A percentile compares a stretch with the other conserved stretches of the same genome.
Conservation (phyloP, 2,888 invertebrate species). For the Amiota minor region DNA sequence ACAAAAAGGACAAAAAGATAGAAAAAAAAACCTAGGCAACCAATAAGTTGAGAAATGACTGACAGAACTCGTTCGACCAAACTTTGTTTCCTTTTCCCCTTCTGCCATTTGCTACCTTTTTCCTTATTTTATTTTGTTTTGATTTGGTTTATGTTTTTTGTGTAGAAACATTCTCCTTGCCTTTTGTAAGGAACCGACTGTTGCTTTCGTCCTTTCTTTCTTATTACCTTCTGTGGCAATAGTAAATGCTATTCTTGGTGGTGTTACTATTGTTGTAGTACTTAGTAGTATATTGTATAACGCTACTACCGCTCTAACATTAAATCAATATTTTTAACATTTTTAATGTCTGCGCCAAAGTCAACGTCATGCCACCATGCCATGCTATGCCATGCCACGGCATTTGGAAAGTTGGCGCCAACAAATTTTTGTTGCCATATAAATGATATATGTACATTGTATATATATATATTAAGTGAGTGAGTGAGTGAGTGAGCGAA, state of each 20-base stretch:
- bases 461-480: background rate
- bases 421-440: conserved; percentile 18
- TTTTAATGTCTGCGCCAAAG: conserved; percentile 62
- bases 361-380: conserved; percentile 28
- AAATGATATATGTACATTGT: background rate
- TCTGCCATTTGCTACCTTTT: background rate
- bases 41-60: background rate
- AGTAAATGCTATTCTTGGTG: conserved; percentile 12
- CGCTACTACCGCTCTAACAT: background rate
- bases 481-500: background rate
- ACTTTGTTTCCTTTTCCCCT: background rate
- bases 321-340: conserved; percentile 65
- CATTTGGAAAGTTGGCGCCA: conserved; percentile 55
- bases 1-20: background rate
- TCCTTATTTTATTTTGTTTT: background rate
- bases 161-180: background rate
- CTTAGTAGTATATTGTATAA: no score
- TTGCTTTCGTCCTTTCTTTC: conserved; percentile 24
- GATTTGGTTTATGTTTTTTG: conserved; percentile 10
- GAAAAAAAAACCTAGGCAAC: conserved; percentile 21
- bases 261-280: background rate
- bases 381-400: no score
- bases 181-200: conserved; percentile 14
- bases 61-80: conserved; percentile 13
- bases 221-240: conserved; percentile 7